Conservation (phyloP, 2,113 vertebrate genomes). For the Myotis brandtii region DNA sequence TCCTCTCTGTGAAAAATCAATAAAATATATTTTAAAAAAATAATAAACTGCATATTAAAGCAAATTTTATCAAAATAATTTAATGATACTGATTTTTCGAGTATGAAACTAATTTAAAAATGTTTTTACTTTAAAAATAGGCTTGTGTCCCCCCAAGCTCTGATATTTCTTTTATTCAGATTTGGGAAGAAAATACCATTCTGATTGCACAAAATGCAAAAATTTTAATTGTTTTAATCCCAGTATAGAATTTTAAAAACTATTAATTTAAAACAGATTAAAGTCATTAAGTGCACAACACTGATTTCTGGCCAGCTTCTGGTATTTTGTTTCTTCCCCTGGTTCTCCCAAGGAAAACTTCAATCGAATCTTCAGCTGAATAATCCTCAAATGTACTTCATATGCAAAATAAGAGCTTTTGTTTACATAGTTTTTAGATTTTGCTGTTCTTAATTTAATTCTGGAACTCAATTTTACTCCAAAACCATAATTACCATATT, state of each 20-base stretch:
- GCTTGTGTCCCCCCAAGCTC: not conserved
- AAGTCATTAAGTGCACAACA: conserved; percentile 53
- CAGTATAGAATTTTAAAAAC: conserved; percentile 64
- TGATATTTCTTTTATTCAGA: conserved; percentile 56
- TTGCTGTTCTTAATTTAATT: conserved; percentile 71
- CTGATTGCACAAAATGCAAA: conserved; percentile 59
- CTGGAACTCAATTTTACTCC: conserved; percentile 73
- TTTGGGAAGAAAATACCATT: conserved; percentile 50
- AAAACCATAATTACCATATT: conserved; percentile 73
- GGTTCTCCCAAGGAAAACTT: conserved; percentile 58
- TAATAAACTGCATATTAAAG: conserved; percentile 66
- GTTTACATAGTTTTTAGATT: conserved; percentile 73
- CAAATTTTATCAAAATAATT: not conserved
- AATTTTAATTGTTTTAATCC: not conserved
- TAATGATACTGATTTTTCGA: conserved; percentile 52
- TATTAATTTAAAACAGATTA: conserved; percentile 27
- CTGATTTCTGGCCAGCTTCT: conserved; percentile 50
- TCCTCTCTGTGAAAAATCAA: too few relatives aligned
- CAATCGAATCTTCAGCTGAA: conserved; percentile 43
- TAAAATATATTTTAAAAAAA: too few relatives aligned
- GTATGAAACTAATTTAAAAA: conserved; percentile 52
- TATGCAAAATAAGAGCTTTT: conserved; percentile 73
- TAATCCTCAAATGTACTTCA: conserved; percentile 52
- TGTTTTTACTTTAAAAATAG: conserved; percentile 69
- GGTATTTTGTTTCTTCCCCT: not conserved